phyloP scores from a whole-genome alignment of 2,888 invertebrate genomes.

The Hoplodrina blanda region DNA sequence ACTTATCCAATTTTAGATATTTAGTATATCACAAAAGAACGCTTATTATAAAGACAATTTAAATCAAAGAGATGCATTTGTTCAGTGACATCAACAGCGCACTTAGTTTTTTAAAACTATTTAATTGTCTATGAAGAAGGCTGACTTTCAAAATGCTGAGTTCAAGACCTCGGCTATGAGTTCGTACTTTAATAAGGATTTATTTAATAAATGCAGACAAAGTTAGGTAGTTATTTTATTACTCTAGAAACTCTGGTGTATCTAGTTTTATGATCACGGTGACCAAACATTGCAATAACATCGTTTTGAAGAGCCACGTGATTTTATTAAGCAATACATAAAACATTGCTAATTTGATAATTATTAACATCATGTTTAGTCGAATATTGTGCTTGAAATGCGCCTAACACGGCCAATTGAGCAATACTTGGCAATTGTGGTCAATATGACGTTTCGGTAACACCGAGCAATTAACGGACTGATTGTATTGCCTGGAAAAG shows the following conservation, averaged over 20 bases:
- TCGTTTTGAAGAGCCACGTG: conserved; percentile 33
- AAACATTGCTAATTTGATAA: conserved; percentile 12
- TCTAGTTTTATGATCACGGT: conserved; percentile 44
- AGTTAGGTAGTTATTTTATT: conserved; percentile 45
- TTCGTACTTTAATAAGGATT: conserved; percentile 43
- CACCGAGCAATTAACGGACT: neutral
- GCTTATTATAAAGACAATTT: conserved; percentile 53
- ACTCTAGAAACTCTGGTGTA: conserved; percentile 45
- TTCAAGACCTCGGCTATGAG: conserved; percentile 43
- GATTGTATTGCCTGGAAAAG: neutral
- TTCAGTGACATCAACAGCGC: conserved; percentile 27
- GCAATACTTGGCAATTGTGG: neutral
- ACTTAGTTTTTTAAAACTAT: conserved; percentile 45
- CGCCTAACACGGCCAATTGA: neutral
- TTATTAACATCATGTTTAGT: neutral
- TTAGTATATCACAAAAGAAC: conserved; percentile 48
- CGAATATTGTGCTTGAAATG: conserved; percentile 2
- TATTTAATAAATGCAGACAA: conserved; percentile 58
- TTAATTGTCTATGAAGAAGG: conserved; percentile 52
- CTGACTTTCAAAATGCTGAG: conserved; percentile 45
- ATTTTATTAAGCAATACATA: conserved; percentile 19
- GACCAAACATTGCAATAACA: conserved; percentile 56
- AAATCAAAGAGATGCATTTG: conserved; percentile 39
- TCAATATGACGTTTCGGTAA: neutral
- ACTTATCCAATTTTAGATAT: conserved; percentile 39